phyloP scores from a whole-genome alignment of 1,140 invertebrate species.

The Drosophila gunungcola region DNA sequence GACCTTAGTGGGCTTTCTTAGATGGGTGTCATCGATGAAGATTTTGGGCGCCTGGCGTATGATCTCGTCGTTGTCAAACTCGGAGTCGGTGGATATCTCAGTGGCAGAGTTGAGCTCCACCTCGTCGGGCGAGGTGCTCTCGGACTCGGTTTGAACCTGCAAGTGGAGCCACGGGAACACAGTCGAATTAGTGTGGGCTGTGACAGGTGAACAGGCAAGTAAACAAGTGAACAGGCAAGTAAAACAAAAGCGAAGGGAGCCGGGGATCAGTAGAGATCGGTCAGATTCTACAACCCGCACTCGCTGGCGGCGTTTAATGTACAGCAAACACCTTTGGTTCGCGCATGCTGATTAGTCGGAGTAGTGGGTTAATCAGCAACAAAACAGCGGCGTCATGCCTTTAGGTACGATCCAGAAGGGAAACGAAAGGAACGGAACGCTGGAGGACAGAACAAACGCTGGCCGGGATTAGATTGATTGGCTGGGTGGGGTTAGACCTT shows the following conservation, averaged over 20 bases:
- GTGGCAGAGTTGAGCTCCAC: constrained; percentile 93
- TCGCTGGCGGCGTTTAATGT: constrained; percentile 15
- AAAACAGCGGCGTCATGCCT: constrained; percentile 61
- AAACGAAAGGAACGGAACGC: constrained; percentile 56
- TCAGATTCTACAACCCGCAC: constrained; percentile 19
- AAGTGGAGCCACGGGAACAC: constrained; percentile 36
- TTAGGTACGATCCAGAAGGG: constrained; percentile 85
- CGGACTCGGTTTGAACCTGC: constrained; percentile 89
- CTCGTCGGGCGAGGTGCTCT: constrained; percentile 88
- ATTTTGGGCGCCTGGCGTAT: constrained; percentile 88
- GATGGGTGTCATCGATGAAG: constrained; percentile 87
- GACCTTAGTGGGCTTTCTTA: constrained; percentile 86
- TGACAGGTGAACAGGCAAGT: constrained; percentile 13
- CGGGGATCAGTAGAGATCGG: constrained; percentile 19
- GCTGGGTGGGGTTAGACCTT: constrained; percentile 34
- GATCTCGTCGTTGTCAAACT: constrained; percentile 93
- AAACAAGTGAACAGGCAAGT: constrained; percentile 50
- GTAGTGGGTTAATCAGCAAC: constrained; percentile 65
- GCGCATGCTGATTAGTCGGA: constrained; percentile 72
- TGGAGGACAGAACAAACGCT: constrained; percentile 41
- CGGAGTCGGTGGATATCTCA: constrained; percentile 95
- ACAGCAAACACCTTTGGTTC: constrained; percentile 25
- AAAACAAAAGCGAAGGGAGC: constrained; percentile 42
- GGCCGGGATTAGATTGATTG: constrained; percentile 48
- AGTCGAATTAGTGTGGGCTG: constrained; percentile 18